Conservation (phyloP, 2,797 vertebrate genomes). For the Spinibarbus caldwelli region DNA sequence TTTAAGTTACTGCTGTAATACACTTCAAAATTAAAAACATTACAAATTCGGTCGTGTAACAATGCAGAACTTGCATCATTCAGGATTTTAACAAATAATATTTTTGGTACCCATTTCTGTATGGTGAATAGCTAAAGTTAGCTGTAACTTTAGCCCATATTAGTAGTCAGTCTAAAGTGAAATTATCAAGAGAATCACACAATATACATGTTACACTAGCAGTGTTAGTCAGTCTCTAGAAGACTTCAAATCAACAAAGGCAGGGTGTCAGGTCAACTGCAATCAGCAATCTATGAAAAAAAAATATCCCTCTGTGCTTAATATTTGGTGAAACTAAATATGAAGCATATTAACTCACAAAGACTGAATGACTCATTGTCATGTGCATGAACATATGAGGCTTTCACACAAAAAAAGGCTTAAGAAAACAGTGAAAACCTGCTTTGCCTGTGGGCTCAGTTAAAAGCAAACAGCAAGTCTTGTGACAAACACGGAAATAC, state of each 20-base stretch:
- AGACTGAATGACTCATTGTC: constrained; percentile 20
- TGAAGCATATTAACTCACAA: not conserved
- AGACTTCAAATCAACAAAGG: too few relatives aligned
- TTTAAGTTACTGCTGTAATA: not conserved
- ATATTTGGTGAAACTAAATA: not conserved
- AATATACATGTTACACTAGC: not conserved
- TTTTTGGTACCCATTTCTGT: not conserved
- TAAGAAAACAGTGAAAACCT: constrained; percentile 11
- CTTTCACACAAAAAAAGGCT: too few relatives aligned
- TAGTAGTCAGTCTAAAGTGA: not conserved
- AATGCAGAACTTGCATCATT: not conserved
- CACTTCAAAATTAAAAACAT: not conserved
- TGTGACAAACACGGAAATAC: constrained; percentile 1
- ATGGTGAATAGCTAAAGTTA: not conserved
- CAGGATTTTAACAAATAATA: not conserved
- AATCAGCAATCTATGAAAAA: not conserved
- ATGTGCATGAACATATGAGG: not conserved
- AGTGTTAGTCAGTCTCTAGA: not conserved
- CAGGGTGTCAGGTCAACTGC: not conserved
- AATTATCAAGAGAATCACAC: not conserved
- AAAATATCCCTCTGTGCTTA: not conserved
- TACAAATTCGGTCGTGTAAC: not conserved
- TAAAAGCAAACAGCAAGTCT: not conserved
- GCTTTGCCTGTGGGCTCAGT: constrained; percentile 18
- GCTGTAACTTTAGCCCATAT: not conserved